A percentile compares a stretch with the other conserved stretches of the same genome.
Conservation (phyloP, 2,888 invertebrate genomes). For the Odontothrips loti region DNA sequence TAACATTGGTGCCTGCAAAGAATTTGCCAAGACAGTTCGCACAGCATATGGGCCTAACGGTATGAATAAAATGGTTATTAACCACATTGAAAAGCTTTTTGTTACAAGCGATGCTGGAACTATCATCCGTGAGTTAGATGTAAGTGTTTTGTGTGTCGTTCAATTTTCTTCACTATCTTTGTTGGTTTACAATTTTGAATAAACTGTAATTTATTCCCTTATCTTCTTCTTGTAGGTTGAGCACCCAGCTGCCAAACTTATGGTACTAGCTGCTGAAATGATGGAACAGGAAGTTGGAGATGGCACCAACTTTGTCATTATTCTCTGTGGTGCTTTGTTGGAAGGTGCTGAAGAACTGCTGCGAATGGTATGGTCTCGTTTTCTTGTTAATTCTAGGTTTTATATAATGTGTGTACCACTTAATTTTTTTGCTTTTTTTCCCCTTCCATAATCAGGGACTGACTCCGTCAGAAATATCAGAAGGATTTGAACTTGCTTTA, state of each 20-base stretch:
- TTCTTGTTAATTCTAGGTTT: not conserved
- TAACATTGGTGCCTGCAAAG: slow-evolving; percentile 94
- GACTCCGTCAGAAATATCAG: slow-evolving; percentile 93
- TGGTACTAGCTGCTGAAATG: slow-evolving; percentile 95
- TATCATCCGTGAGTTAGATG: slow-evolving; percentile 88
- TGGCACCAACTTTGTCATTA: slow-evolving; percentile 97
- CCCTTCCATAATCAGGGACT: slow-evolving; percentile 61
- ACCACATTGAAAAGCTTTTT: slow-evolving; percentile 97
- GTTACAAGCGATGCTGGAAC: slow-evolving; percentile 99
- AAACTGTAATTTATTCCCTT: not conserved
- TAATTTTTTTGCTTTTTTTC: not conserved
- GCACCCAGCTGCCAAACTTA: slow-evolving; percentile 95
- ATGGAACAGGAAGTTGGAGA: slow-evolving; percentile 98
- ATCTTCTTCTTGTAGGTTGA: slow-evolving; percentile 60
- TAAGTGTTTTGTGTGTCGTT: slow-evolving; percentile 39
- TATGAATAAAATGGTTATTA: slow-evolving; percentile 99
- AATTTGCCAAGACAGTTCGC: slow-evolving; percentile 87
- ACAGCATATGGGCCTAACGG: slow-evolving; percentile 98
- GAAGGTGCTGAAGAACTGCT: slow-evolving; percentile 90
- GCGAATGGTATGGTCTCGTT: slow-evolving; percentile 58
- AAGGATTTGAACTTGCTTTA: slow-evolving; percentile 88
- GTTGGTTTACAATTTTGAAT: not conserved
- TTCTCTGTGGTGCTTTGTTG: slow-evolving; percentile 87
- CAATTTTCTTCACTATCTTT: not conserved
- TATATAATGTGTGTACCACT: not conserved